Percentiles rank a stretch among this genome's conserved stretches.
Conservation (phyloP, 2,113 vertebrate genomes). For the Equus przewalskii region DNA sequence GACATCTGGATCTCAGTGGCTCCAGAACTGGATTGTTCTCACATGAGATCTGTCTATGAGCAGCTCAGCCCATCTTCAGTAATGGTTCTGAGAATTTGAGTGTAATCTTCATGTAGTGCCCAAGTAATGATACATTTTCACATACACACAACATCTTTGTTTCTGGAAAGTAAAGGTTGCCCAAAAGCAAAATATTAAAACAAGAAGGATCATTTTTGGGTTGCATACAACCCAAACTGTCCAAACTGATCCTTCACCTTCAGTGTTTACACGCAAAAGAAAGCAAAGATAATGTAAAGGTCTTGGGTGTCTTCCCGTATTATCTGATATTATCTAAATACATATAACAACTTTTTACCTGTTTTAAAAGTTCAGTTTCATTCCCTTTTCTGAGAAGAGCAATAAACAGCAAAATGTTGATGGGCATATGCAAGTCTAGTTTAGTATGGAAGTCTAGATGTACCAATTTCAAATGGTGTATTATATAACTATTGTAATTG, state of each 20-base stretch:
- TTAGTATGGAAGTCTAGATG: neutral
- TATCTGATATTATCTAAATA: neutral
- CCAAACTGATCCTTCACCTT: neutral
- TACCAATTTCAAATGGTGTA: constrained; percentile 18
- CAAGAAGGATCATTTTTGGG: neutral
- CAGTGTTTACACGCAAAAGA: neutral
- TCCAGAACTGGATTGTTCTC: constrained; percentile 54
- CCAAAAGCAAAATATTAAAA: constrained; percentile 31
- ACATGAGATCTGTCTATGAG: constrained; percentile 45
- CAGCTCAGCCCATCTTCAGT: neutral
- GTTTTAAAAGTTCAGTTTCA: neutral
- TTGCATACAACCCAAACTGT: neutral
- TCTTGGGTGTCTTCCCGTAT: neutral
- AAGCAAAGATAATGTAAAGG: neutral
- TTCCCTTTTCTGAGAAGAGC: constrained; percentile 1
- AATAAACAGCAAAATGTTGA: neutral
- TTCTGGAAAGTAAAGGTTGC: constrained; percentile 30
- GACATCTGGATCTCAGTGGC: constrained; percentile 65
- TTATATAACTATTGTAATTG: neutral
- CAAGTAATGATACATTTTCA: constrained; percentile 29
- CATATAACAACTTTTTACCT: neutral
- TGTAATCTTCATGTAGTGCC: constrained; percentile 45
- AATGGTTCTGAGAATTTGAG: constrained; percentile 56
- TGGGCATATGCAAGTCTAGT: neutral
- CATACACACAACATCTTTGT: neutral